Base-by-base conservation (phyloP, 2,888 invertebrate species). In the Cheilosia urbana region DNA sequence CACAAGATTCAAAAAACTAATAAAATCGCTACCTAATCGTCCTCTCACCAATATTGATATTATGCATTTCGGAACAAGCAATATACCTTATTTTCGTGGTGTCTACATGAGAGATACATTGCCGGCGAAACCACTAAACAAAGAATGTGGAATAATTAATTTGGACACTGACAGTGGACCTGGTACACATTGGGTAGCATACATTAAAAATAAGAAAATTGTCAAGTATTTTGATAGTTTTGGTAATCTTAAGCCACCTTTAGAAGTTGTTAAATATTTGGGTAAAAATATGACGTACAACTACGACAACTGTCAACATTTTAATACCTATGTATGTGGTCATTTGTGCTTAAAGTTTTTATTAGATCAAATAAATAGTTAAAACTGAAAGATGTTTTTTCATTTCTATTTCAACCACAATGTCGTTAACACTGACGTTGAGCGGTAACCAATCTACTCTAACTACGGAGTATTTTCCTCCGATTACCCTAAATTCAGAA, bases 181-280 rank as follows among this genome's bases (percentile, higher is more conserved):
- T 2, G 91, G 91, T 4, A 90, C 90, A 6, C 91, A 92, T 88
- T 90, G 91, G 91, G 89, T 90, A 87, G 88, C 89, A 71, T 11
- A 90, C 85, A 88, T 81, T 40, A 91, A 91, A 88, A 87, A 90
- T 7, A 19, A 37, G 2, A 30, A 30, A 17, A 9, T 1, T 7
- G n/a, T 34, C 15, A 81, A 88, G 49, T 92, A 91, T 87, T 92
- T 89, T 88, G 91, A 91, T 81, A 90, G 90, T 72, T 92, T 90
- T 80, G 91, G 91, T 6, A 89, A 91, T 87, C 82, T 91, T 45
- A 87, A 84, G 71, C 91, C 90, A 6, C 89, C 90, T 0, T n/a
- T 68, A 49, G 90, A 91, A 88, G 55, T 90, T 9, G 87, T 89
- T 27, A 88, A 87, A n/a, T 90, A 90, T 69, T 73, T 88, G 27